phyloP scores from a whole-genome alignment of 2,113 vertebrate species.

The Cyanoramphus novaezelandiae region DNA sequence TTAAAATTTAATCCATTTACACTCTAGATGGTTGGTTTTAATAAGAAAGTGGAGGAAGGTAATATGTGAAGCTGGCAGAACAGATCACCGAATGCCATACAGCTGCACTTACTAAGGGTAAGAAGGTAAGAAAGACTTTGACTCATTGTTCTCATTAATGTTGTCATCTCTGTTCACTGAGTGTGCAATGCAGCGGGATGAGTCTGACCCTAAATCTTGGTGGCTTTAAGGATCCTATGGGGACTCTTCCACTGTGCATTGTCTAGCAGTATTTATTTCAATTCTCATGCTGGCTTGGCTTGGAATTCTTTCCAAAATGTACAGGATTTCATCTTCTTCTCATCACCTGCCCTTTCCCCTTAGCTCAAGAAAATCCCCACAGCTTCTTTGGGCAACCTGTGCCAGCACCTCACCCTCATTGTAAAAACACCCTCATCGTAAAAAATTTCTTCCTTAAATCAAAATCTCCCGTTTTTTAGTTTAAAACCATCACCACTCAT shows the following conservation, averaged over 20 bases:
- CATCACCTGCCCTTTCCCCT: rapidly evolving
- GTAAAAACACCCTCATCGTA: background rate
- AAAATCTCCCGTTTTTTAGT: background rate
- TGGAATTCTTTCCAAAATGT: background rate
- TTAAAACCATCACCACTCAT: background rate
- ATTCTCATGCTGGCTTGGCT: background rate
- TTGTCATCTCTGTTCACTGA: background rate
- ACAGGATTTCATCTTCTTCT: background rate
- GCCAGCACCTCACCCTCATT: background rate
- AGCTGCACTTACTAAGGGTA: background rate
- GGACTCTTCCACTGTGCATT: background rate
- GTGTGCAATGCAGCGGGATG: background rate
- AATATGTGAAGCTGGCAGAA: background rate
- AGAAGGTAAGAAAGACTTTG: background rate
- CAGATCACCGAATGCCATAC: background rate
- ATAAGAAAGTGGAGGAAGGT: background rate
- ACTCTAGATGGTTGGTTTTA: background rate
- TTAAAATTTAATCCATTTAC: background rate
- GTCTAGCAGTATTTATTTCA: background rate
- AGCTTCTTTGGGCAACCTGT: background rate
- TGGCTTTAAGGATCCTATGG: background rate
- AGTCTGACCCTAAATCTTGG: background rate
- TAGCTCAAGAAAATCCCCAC: background rate
- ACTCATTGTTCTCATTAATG: background rate
- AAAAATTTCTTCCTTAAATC: background rate